Evolutionary conservation across 2,888 invertebrate genomes (phyloP), one percentile per base, ranked within the genome.

Genomic region (Mystacides longicornis): DNA sequence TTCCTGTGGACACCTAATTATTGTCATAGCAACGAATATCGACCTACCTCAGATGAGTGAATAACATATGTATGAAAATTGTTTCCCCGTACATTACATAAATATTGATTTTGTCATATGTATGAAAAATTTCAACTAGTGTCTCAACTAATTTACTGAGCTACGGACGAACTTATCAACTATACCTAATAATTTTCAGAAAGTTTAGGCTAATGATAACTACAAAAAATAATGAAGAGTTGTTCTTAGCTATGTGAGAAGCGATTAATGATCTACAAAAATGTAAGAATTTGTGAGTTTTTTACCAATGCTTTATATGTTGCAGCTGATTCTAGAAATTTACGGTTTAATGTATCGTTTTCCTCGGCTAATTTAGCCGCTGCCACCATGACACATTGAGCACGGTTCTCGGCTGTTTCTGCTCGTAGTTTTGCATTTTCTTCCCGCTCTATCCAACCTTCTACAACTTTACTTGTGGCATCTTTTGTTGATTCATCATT

Each of bases 381-480:
- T 21, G 72, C 70, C 45, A 67, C 69, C 0, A 73, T 69, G 3
- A 70, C 65, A 27, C 74, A 70, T 1, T 72, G 71, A 4, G 71
- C 66, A n/a, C 72, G 71, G 33, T 64, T 66, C 47, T 67, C 54
- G n/a, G 56, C 58, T 19, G 56, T 23, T 2, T n/a, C 33, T 1
- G 55, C 49, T 31, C 49, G 42, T 9, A 68, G n/a, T 68, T 69
- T n/a, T 5, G 71, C 71, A 53, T 73, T 74, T 52, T 73, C 73
- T 4, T 73, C 73, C 0, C 69, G 67, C 54, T 74, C 74, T 0
- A 73, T 73, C 0, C 74, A 69, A 2, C 67, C 67, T 1, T 69
- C 66, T 57, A 73, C 74, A 1, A 62, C 57, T 4, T 72, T 70
- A 27, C 31, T 33, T n/a, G 14, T 16, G 0, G 22, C 33, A 5